Base-by-base conservation (phyloP, 2,888 invertebrate species). In the Philereme vetulata region DNA sequence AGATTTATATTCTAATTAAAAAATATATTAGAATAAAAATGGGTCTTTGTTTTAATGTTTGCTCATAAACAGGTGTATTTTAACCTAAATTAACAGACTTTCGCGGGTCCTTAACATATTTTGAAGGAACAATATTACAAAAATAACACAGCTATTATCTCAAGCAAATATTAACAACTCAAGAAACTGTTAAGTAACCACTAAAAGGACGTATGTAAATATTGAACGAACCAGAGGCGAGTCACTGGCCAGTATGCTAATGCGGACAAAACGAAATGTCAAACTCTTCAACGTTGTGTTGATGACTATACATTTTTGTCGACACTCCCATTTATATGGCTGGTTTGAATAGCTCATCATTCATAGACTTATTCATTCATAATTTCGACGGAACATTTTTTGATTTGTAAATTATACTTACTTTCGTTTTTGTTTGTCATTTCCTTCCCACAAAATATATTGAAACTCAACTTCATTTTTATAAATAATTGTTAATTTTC, bases 191-290 rank as follows among this genome's bases (percentile, higher is more conserved):
- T 55, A 67, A 66, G 56, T 70, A 66, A 66, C 66, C 72, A 74
- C 77, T 82, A 84, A 84, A 86, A 74, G 73, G 72, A 75, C 73
- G 75, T 74, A 78, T 79, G 83, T 81, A 79, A 78, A 82, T 81
- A 85, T 88, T 71, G 80, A 86, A 86, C 85, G 71, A 75, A 78
- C 75, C 75, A 74, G 69, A 68, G 72, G 74, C 74, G 71, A 71
- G 81, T 80, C 74, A 78, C 77, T 89, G 90, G 81, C 86, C 89
- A 86, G 87, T 88, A 90, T 88, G 87, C 83, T 85, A 88, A 89
- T 89, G 73, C 68, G 71, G 71, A 83, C 77, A 81, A 78, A 78
- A 81, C 77, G 72, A 87, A 85, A 87, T 85, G 88, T 88, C 89
- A 89, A 70, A 75, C 75, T 77, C 76, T 68, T 78, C 72, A 80